Evolutionary conservation across 2,888 invertebrate genomes (phyloP), one percentile per base, ranked within the genome.

Genomic region (Notodonta ziczac): DNA sequence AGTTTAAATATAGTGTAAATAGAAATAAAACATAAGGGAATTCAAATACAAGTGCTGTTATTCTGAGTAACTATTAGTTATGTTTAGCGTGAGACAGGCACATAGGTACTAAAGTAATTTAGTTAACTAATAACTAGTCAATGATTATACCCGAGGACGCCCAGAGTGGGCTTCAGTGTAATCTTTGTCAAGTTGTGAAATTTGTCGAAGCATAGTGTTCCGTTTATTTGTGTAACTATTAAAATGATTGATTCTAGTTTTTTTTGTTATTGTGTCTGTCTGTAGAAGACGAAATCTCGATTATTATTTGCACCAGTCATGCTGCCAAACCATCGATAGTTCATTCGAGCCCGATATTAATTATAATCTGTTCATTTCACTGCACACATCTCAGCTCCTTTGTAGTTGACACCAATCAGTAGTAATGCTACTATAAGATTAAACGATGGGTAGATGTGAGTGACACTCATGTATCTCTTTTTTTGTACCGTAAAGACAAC

Each of bases 1-100:
- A 66, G 62, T 53, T 65, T 69, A 61, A 57, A 63, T 63, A 56
- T 63, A 57, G 58, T 76, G 71, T 76, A 73, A 69, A 73, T 76
- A 75, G 60, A 63, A 63, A 56, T 67, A 63, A 64, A 65, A 65
- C 48, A n/a, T 46, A 46, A n/a, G 16, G 42, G 7, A n/a, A 35
- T 35, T 35, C 10, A 55, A 55, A 13, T 32, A 16, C 9, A 16
- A 39, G 40, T 39, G 55, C 6, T 54, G 39, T 35, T 54, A 54
- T 35, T 54, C 12, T 40, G 40, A 8, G 50, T 12, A 55, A 40
- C 40, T 14, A 40, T 55, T 8, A 10, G 55, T 55, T 55, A 9
- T n/a, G 32, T 16, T 50, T 2, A 46, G 5, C 5, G 50, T 50
- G 13, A n/a, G 48, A 48, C 7, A 32, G 24, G 10, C 32, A 52